Base-by-base conservation (phyloP, 2,888 invertebrate genomes). In the Apocheima hispidaria region DNA sequence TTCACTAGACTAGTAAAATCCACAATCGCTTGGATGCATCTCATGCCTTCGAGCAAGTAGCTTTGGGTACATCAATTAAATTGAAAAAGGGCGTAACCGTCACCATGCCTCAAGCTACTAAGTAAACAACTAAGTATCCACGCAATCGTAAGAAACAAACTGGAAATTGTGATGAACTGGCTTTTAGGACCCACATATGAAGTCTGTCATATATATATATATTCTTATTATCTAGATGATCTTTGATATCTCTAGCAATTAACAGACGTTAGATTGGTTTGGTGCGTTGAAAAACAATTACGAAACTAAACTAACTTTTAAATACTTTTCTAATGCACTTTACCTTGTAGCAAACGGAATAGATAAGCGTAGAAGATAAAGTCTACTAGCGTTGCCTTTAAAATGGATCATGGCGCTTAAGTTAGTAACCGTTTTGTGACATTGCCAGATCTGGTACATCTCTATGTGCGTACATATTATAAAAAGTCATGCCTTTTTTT, bases 41-140 rank as follows among this genome's bases (percentile, higher is more conserved):
- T 52, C 70, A 71, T 63, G 66, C 67, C 61, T 77, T 71, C 63
- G 66, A 70, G 69, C 67, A 69, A 64, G 68, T 74, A 70, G 69
- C 63, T 58, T 44, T 60, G 58, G n/a, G 18, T 46, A 54, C 53
- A 51, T 56, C 26, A 55, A 57, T 55, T 14, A 48, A 50, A 60
- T 62, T 28, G 46, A 57, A 55, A 66, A 65, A 74, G 73, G 78
- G 69, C 65, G 66, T 69, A 75, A 81, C 87, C 87, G 84, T 78
- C 88, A 90, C 88, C 92, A 91, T 91, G 90, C 91, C 86, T 80
- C 87, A 90, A 92, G 90, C 90, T 74, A 68, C 84, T 87, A 86
- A 67, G 66, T 70, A 73, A 75, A 76, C 71, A 75, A 78, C 78
- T 72, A 79, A 77, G 71, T 72, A 73, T 57, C 52, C 70, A 70